Base-by-base conservation (phyloP, 2,113 vertebrate genomes). In the Colossoma macropomum region DNA sequence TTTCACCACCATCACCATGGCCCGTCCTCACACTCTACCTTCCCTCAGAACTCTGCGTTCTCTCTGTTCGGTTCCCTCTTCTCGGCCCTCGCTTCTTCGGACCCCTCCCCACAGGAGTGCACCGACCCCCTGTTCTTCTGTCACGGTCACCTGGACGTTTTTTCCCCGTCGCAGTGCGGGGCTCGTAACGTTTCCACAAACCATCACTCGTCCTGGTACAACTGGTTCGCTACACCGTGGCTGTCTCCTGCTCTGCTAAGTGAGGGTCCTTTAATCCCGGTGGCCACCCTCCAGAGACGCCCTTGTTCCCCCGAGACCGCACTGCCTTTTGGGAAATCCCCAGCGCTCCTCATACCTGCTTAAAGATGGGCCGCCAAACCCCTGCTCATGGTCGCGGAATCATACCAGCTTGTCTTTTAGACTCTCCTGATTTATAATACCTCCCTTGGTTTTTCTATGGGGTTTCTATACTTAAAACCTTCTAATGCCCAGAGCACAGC, bases 51-150 rank as follows among this genome's bases (percentile, higher is more conserved):
- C 0, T 94, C 95, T 0, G 78, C 95, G 0, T 84, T 96, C 84
- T 96, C 95, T 75, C 91, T 98, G 17, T 97, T 97, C 97, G 91
- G 95, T 79, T 96, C 94, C 0, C 60, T 98, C 69, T 90, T 98
- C 48, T 91, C 95, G 0, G 94, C 96, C 0, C 86, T 96, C 80
- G 92, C 94, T 75, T 93, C 92, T 59, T 87, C 87, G 9, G 75
- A 89, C 0, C 59, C 88, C 27, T 87, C 93, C 70, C 54, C 17
- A 23, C 54, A 56, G 21, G 81, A 88, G 87, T 86, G 85, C 85
- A 89, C 83, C 89, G 84, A 73, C n/a, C 84, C 86, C 1, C 87
- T 87, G 34, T 69, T 69, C 69, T 75, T 92, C 88, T 74, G 85
- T 50, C 90, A 90, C 0, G 84, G 89, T 76, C 96, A 94, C 84